These are phyloP conservation scores for Pasiphila rectangulata DNA, from an alignment of 2,888 invertebrate genomes.

Conservation along the genomic window DNA sequence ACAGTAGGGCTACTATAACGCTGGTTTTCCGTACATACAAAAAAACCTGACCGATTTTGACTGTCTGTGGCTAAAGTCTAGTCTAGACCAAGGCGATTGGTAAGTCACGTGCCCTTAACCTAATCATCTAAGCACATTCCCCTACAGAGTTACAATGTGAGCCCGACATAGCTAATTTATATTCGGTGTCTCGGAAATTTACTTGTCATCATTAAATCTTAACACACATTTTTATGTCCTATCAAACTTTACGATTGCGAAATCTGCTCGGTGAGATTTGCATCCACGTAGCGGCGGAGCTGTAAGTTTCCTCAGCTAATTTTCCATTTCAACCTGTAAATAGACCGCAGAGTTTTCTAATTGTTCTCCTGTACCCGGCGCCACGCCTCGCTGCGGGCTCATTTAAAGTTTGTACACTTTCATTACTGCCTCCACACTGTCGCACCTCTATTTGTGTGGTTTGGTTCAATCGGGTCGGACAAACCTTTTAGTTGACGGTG, in stretches of 20 bases:
- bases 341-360: constrained; percentile 7
- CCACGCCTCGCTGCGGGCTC: constrained; percentile 8
- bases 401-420: constrained; percentile 22
- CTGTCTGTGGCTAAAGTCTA: no score
- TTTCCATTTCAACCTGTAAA: not conserved
- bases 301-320: not conserved
- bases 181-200: no score
- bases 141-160: no score
- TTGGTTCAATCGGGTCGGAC: not conserved
- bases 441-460: constrained; percentile 8
- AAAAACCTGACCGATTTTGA: no score
- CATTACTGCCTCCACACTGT: constrained; percentile 15
- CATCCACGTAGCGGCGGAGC: not conserved
- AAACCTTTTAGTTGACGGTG: constrained; percentile 1
- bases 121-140: no score
- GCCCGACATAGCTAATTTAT: no score
- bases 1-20: no score
- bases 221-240: not conserved
- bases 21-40: no score
- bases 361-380: constrained; percentile 5
- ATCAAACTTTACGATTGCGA: not conserved
- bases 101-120: no score
- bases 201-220: no score
- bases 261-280: not conserved
- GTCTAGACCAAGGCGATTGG: no score